These are phyloP conservation scores for Oithona nana DNA, from an alignment of 2,888 invertebrate genomes.

Conservation along the genomic window DNA sequence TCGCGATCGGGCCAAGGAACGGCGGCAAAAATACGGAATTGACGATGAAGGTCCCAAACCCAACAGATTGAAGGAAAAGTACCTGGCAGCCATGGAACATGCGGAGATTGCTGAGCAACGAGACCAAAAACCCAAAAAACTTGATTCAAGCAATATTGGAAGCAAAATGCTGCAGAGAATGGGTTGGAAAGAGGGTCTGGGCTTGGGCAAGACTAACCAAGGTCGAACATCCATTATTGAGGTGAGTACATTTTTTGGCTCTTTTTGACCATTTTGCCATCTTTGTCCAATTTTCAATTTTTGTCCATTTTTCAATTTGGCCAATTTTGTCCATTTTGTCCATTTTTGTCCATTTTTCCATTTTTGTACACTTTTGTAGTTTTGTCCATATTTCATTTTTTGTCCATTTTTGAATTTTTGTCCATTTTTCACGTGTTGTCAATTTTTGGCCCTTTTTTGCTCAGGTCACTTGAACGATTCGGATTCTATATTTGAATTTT, in stretches of 20 bases:
- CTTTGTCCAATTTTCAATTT: too few relatives aligned
- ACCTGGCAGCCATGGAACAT: constrained; percentile 35
- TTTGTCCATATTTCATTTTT: not conserved
- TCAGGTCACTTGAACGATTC: too few relatives aligned
- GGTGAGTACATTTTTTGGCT: too few relatives aligned
- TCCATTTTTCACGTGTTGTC: not conserved
- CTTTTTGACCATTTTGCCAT: too few relatives aligned
- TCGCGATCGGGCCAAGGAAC: constrained; percentile 86
- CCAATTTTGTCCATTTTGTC: too few relatives aligned
- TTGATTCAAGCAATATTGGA: constrained; percentile 77
- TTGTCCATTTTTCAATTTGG: too few relatives aligned
- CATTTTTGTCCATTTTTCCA: too few relatives aligned
- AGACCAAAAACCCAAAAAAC: constrained; percentile 31
- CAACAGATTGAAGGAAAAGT: constrained; percentile 46
- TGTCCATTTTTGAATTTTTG: too few relatives aligned
- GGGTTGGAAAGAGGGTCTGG: constrained; percentile 97
- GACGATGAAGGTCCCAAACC: constrained; percentile 52
- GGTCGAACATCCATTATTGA: constrained; percentile 81
- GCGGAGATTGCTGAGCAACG: not conserved
- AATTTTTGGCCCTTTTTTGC: too few relatives aligned
- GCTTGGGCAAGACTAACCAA: constrained; percentile 78
- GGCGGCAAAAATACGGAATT: constrained; percentile 68
- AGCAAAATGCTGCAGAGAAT: constrained; percentile 88
- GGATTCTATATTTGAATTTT: too few relatives aligned
- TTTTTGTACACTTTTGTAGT: not conserved